Percentiles rank a stretch among this genome's conserved stretches.
Conservation (phyloP, 2,797 vertebrate species). For the Intellagama lesueurii region DNA sequence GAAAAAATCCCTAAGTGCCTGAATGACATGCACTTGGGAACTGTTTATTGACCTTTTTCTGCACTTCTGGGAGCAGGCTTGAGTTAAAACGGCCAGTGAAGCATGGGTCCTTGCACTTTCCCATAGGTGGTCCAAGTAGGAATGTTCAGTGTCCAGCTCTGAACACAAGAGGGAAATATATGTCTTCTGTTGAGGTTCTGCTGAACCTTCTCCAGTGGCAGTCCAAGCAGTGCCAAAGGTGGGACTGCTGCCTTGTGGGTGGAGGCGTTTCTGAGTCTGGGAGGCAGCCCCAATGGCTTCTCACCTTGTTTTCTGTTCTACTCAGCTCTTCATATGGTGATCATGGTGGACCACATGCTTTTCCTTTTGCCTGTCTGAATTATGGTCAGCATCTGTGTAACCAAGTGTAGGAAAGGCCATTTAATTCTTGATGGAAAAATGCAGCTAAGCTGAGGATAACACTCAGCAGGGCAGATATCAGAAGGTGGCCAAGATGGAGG, state of each 20-base stretch:
- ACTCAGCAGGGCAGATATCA: not conserved
- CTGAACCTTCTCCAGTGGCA: not conserved
- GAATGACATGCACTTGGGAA: not conserved
- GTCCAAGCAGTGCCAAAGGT: not conserved
- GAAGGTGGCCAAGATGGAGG: no score
- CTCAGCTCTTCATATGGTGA: not conserved
- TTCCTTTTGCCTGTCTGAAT: not conserved
- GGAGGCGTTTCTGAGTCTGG: not conserved
- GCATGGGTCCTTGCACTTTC: not conserved
- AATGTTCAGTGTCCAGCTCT: not conserved
- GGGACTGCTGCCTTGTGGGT: not conserved
- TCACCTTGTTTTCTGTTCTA: not conserved
- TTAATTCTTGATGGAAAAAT: not conserved
- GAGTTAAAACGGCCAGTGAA: not conserved
- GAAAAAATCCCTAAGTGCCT: not conserved
- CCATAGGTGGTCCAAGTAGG: not conserved
- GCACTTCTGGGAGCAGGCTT: not conserved
- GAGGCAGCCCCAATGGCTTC: not conserved
- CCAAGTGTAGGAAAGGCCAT: no score
- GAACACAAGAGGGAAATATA: conserved; percentile 6
- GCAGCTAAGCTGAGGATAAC: not conserved
- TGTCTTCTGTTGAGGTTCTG: no score
- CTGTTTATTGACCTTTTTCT: not conserved
- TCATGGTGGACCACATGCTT: not conserved
- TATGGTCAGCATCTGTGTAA: not conserved